Percentiles rank a stretch among this genome's conserved stretches.
Evolutionary conservation across 2,113 vertebrate species (phyloP).

Genomic region (Sclerurus mexicanus): DNA sequence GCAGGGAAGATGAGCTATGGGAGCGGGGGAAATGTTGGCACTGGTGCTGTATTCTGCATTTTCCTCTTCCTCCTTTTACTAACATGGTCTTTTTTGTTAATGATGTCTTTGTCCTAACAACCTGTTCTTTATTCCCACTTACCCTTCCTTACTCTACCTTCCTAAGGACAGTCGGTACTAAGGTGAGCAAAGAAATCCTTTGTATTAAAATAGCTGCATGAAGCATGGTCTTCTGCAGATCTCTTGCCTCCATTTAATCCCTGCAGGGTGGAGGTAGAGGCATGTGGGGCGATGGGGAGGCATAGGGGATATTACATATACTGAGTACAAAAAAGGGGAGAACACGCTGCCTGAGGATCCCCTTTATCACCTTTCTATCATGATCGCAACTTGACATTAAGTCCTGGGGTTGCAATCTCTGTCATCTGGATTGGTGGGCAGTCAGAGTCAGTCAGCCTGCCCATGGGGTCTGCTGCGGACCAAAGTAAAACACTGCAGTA

Average conservation of each 20-base stretch:
- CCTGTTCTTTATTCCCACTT: conserved; percentile 78
- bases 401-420: not conserved
- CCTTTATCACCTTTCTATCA: not conserved
- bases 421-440: not conserved
- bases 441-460: not conserved
- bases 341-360: not conserved
- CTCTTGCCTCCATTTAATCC: not conserved
- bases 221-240: not conserved
- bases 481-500: not conserved
- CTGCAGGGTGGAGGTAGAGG: not conserved
- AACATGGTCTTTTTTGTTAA: conserved; percentile 12
- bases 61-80: conserved; percentile 28
- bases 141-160: conserved; percentile 79
- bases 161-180: conserved; percentile 92
- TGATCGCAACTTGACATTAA: not conserved
- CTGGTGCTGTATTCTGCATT: not conserved
- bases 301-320: not conserved
- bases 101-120: conserved; percentile 74
- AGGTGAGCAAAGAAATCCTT: conserved; percentile 86
- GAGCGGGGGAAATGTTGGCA: not conserved
- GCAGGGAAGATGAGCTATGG: not conserved
- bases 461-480: not conserved
- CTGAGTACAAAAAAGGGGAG: not conserved
- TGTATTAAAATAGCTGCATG: conserved; percentile 4
- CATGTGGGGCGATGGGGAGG: not conserved